These are phyloP conservation scores for Anastatus disparis DNA, from an alignment of 1,140 invertebrate genomes.

Conservation along the genomic window DNA sequence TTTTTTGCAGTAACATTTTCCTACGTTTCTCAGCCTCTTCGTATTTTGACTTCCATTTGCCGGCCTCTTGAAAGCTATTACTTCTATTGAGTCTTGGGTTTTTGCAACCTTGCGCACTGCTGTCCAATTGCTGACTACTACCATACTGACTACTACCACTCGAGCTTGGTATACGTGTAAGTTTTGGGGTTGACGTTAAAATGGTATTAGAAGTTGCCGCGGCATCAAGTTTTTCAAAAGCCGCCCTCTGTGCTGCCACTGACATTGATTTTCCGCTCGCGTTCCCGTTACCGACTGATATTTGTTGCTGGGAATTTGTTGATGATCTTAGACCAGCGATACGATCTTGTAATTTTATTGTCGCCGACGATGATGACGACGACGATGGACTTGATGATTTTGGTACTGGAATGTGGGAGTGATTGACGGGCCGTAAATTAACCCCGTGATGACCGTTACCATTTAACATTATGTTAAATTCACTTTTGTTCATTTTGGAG, in stretches of 20 bases:
- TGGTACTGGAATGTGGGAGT: slow-evolving; percentile 62
- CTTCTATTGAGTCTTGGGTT: slow-evolving; percentile 49
- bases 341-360: slow-evolving; percentile 52
- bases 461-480: slow-evolving; percentile 53
- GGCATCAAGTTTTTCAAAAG: slow-evolving; percentile 60
- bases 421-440: too few relatives aligned
- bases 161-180: background rate
- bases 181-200: too few relatives aligned
- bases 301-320: background rate
- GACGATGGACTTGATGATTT: slow-evolving; percentile 48
- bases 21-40: slow-evolving; percentile 75
- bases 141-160: too few relatives aligned
- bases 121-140: background rate
- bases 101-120: too few relatives aligned
- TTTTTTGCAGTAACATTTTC: slow-evolving; percentile 73
- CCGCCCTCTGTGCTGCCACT: slow-evolving; percentile 61
- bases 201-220: slow-evolving; percentile 36
- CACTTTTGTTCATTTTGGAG: slow-evolving; percentile 57
- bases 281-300: background rate
- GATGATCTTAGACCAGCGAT: background rate
- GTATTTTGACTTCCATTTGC: slow-evolving; percentile 74
- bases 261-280: slow-evolving; percentile 46
- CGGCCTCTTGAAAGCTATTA: slow-evolving; percentile 51
- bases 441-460: background rate
- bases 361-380: too few relatives aligned